Conservation (phyloP, 2,888 invertebrate species). For the Argyra leucocephala region DNA sequence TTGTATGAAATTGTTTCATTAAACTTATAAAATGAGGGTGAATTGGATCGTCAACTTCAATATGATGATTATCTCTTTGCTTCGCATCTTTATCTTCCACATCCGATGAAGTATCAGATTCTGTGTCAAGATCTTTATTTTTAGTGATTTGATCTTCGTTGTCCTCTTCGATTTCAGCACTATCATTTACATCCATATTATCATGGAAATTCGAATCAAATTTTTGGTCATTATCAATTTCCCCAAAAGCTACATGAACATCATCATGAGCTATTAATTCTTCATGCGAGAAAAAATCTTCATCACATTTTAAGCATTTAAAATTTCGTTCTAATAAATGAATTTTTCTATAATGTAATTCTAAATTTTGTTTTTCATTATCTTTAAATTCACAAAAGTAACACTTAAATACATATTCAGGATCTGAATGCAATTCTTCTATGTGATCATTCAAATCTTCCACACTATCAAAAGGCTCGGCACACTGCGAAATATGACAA, state of each 20-base stretch:
- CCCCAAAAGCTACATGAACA: background rate
- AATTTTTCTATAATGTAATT: background rate
- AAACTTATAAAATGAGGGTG: background rate
- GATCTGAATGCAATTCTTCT: background rate
- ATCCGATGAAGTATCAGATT: background rate
- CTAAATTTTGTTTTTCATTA: background rate
- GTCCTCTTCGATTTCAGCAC: background rate
- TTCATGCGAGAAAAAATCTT: background rate
- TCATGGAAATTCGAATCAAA: background rate
- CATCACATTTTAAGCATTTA: background rate
- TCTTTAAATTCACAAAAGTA: background rate
- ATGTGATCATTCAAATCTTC: background rate
- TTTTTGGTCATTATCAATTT: background rate
- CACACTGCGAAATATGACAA: background rate
- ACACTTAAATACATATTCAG: background rate
- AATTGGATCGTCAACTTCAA: background rate
- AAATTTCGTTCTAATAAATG: background rate
- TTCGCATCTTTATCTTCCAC: background rate
- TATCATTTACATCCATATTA: background rate
- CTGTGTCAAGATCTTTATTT: background rate
- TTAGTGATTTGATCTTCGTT: background rate
- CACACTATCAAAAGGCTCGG: background rate
- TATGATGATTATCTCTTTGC: background rate
- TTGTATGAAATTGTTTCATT: slow-evolving; percentile 6
- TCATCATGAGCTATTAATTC: background rate